A percentile compares a stretch with the other conserved stretches of the same genome.
Evolutionary conservation across 2,888 invertebrate species (phyloP).

Genomic region (Drosophila leonis): DNA sequence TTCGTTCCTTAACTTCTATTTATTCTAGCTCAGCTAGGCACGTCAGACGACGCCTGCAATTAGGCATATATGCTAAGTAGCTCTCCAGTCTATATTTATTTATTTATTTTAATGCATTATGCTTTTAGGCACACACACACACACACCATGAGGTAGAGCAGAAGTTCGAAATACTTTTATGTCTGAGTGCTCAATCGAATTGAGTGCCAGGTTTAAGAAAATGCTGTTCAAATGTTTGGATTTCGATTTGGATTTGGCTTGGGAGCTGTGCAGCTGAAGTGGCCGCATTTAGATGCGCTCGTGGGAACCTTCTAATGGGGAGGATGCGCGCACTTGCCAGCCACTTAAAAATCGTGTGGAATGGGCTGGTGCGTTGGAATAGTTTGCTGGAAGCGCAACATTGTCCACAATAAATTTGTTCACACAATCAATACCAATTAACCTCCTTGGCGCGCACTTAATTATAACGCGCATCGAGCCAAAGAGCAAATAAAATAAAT

Average conservation of each 20-base stretch:
- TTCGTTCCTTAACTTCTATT: background rate
- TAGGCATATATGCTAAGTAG: constrained; percentile 12
- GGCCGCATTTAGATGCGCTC: constrained; percentile 34
- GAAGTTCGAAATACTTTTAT: background rate
- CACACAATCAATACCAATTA: constrained; percentile 76
- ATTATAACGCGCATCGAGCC: constrained; percentile 51
- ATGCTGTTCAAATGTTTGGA: constrained; percentile 24
- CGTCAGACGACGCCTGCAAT: constrained; percentile 33
- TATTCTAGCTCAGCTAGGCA: background rate
- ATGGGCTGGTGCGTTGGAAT: background rate
- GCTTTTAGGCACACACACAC: constrained; percentile 1
- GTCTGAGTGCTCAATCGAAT: constrained; percentile 25
- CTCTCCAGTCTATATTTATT: constrained; percentile 14
- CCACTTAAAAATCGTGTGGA: constrained; percentile 33
- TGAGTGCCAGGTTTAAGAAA: constrained; percentile 34
- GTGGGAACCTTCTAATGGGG: constrained; percentile 52
- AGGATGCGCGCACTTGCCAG: constrained; percentile 49
- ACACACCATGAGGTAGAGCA: background rate
- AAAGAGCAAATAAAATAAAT: constrained; percentile 58
- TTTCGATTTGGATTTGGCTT: constrained; percentile 3
- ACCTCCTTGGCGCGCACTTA: constrained; percentile 64
- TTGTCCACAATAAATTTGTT: constrained; percentile 58
- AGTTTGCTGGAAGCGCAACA: constrained; percentile 14
- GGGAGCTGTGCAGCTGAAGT: constrained; percentile 10
- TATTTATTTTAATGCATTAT: constrained; percentile 8